Conservation (phyloP, 2,888 invertebrate species). For the Fragum sueziense region DNA sequence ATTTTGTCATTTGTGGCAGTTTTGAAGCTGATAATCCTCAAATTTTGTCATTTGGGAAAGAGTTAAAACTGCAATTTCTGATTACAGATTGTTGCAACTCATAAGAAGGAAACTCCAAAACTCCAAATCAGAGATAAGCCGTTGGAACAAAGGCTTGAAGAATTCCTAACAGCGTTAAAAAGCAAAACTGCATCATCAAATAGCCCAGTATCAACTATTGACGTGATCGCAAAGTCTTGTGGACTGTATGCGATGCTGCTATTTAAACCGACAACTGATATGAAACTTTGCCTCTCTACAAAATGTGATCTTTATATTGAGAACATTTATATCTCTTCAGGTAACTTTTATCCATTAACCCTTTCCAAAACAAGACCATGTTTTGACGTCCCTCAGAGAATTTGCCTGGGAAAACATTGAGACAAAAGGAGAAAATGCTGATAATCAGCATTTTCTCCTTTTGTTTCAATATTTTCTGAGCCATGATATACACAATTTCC, state of each 20-base stretch:
- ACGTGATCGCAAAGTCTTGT: conserved; percentile 60
- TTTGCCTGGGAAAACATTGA: too few relatives aligned
- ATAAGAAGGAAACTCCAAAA: not conserved
- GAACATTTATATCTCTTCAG: conserved; percentile 63
- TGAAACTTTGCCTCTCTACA: not conserved
- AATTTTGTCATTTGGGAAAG: too few relatives aligned
- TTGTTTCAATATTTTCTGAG: too few relatives aligned
- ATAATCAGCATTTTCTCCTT: too few relatives aligned
- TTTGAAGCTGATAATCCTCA: too few relatives aligned
- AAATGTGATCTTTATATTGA: conserved; percentile 70
- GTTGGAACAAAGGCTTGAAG: conserved; percentile 53
- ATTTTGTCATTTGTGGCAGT: not conserved
- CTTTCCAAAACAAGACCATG: too few relatives aligned
- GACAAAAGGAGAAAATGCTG: too few relatives aligned
- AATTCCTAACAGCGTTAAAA: conserved; percentile 57
- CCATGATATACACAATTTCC: too few relatives aligned
- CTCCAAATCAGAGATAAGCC: conserved; percentile 8
- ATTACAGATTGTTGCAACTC: too few relatives aligned
- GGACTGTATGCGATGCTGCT: conserved; percentile 66
- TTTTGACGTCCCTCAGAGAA: too few relatives aligned
- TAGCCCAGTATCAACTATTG: conserved; percentile 62
- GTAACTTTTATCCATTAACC: conserved; percentile 18
- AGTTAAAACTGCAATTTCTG: too few relatives aligned
- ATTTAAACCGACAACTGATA: conserved; percentile 38
- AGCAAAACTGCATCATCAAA: conserved; percentile 52